A percentile compares a stretch with the other conserved stretches of the same genome.
Conservation (phyloP, 2,113 vertebrate species). For the Grammomys surdaster region DNA sequence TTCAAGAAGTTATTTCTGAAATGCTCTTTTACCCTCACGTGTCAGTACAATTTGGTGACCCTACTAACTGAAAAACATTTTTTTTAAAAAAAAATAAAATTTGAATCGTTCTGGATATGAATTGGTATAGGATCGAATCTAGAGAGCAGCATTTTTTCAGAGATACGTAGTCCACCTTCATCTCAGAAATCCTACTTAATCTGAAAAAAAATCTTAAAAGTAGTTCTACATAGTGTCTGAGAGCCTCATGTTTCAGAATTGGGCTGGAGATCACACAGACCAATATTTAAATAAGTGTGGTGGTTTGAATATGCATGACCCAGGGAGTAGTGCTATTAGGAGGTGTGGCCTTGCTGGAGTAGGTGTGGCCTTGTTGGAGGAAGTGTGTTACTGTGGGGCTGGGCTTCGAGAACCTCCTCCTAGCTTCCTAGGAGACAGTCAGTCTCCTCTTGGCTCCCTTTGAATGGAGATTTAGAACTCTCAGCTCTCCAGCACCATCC, state of each 20-base stretch:
- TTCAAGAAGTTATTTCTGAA: background rate
- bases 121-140: background rate
- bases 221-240: background rate
- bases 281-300: background rate
- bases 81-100: background rate
- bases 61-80: background rate
- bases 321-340: no score
- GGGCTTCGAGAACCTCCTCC: no score
- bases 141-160: background rate
- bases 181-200: background rate
- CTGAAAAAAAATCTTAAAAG: background rate
- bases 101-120: background rate
- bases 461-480: no score
- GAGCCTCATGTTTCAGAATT: background rate
- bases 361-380: no score
- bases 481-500: no score
- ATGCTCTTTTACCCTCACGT: background rate
- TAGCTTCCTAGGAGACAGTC: no score
- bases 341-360: no score
- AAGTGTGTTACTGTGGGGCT: no score
- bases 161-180: background rate
- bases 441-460: no score
- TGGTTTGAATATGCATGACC: no score
- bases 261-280: background rate
- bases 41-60: background rate